Evolutionary conservation across 1,140 invertebrate species (phyloP), one percentile per base, ranked within the genome.

Genomic region (Hycleus phaleratus): DNA sequence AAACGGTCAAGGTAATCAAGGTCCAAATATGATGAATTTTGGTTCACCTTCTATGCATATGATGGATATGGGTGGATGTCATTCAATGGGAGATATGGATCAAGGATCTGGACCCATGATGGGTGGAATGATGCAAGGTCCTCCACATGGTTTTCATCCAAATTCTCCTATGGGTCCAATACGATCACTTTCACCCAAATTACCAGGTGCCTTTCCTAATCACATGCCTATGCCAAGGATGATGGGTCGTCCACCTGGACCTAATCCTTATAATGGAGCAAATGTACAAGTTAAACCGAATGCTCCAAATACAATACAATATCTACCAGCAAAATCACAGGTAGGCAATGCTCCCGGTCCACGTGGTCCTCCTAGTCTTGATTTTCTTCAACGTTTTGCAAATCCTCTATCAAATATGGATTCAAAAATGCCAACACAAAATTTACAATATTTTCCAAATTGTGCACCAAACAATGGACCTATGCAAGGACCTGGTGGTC

Each of bases 281-380:
- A 93, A 90, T 73, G 87, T 93, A 43, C 90, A 93, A 77, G 94
- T 97, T 25, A 97, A 97, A 77, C 88, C 94, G 1, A 95, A 89
- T 75, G 94, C 94, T 2, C 95, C 95, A 0, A 97, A 97, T 74
- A 97, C 95, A 9, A 97, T 98, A 68, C 95, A 97, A 77, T 98
- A 98, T 79, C 83, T 97, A 70, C 95, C 95, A 25, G 91, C 93
- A 39, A 81, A 91, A 75, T 86, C 90, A 8, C 90, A 91, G 68
- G 80, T 86, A 62, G 76, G 78, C 38, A 77, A 84, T 38, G 78
- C 83, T 62, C 74, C 79, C 62, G 79, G 79, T 49, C 79, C 84
- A 6, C 79, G 89, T 49, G 86, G 86, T n/a, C 90, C 90, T 1
- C 92, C 93, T 4, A 93, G 91, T 71, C 77, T 97, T 47, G 93